These are phyloP conservation scores for Acrobasis suavella DNA, from an alignment of 2,888 invertebrate genomes.

Conservation along the genomic window DNA sequence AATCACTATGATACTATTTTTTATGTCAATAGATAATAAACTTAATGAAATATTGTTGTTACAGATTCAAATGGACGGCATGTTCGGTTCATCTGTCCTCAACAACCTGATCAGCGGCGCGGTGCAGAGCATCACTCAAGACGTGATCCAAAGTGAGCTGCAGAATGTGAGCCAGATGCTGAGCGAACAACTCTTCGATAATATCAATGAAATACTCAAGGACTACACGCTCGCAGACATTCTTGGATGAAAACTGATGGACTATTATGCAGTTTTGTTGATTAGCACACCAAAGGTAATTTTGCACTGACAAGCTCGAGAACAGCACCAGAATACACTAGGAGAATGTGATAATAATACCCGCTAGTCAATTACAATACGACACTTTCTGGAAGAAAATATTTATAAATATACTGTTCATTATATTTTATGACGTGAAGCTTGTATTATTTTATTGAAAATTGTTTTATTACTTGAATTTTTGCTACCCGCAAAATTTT, in stretches of 20 bases:
- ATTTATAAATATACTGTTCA: no score
- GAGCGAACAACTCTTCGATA: constrained; percentile 53
- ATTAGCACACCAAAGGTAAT: not conserved
- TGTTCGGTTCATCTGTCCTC: constrained; percentile 54
- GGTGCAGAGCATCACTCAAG: constrained; percentile 51
- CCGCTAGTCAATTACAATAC: no score
- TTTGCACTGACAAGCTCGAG: not conserved
- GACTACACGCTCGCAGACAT: constrained; percentile 53
- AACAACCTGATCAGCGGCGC: constrained; percentile 51
- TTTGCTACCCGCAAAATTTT: no score
- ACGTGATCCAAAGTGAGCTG: constrained; percentile 49
- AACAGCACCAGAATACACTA: no score
- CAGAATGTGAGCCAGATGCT: constrained; percentile 44
- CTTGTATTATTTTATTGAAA: no score
- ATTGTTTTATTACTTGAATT: no score
- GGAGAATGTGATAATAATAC: no score
- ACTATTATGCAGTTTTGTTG: not conserved
- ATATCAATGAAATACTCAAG: constrained; percentile 51
- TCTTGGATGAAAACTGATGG: constrained; percentile 34
- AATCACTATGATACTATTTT: no score
- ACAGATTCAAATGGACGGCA: constrained; percentile 53
- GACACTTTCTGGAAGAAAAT: not conserved
- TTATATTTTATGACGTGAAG: no score
- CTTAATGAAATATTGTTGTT: constrained; percentile 27
- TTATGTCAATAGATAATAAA: not conserved